These are phyloP conservation scores for Drosophila baimaii DNA, from an alignment of 1,140 invertebrate genomes.

Conservation along the genomic window DNA sequence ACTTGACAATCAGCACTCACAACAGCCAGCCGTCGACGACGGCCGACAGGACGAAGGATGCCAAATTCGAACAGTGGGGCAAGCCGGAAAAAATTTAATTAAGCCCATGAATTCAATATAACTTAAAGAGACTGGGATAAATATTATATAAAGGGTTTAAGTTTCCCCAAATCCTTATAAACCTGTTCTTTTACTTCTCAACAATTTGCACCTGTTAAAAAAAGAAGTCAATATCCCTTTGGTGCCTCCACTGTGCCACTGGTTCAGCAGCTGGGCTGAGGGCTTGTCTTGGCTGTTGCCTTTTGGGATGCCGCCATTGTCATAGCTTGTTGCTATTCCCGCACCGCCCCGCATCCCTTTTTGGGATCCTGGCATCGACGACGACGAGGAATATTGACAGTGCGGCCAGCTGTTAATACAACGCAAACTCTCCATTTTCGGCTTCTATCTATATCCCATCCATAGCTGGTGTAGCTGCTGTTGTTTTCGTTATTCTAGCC, in stretches of 20 bases:
- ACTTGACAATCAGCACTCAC: conserved; percentile 79
- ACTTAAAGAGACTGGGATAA: neutral
- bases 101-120: rapidly evolving
- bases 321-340: conserved; percentile 35
- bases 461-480: conserved; percentile 10
- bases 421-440: conserved; percentile 48
- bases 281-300: conserved; percentile 38
- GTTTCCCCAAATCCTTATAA: neutral
- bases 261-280: conserved; percentile 4
- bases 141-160: neutral
- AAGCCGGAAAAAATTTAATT: too few relatives aligned
- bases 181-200: too few relatives aligned
- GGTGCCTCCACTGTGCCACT: conserved; percentile 5
- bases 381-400: conserved; percentile 55
- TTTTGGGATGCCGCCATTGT: conserved; percentile 33
- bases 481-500: conserved; percentile 41
- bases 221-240: neutral
- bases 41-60: conserved; percentile 20
- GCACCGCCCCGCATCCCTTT: conserved; percentile 9
- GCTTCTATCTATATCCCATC: conserved; percentile 12
- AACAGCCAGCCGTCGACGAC: conserved; percentile 51
- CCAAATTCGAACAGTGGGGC: conserved; percentile 19
- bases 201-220: neutral
- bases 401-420: conserved; percentile 67
- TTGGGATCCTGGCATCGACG: conserved; percentile 8